Conservation (phyloP, 2,113 vertebrate genomes). For the Scomber colias region DNA sequence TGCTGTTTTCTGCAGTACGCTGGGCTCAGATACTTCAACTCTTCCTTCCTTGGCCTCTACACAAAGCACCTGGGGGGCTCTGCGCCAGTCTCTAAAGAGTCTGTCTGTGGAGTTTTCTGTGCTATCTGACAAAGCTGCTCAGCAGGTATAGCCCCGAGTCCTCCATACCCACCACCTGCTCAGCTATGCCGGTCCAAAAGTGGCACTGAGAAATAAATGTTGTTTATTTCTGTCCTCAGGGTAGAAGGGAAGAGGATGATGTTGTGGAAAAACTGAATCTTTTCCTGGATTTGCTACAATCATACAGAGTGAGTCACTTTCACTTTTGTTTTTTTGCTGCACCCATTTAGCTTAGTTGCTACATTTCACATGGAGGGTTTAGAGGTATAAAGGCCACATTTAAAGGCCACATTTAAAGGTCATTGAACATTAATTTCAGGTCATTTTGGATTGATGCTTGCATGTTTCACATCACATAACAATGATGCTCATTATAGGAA, state of each 20-base stretch:
- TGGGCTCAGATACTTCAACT: slow-evolving; percentile 91
- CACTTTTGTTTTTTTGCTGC: not conserved
- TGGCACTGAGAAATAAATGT: slow-evolving; percentile 22
- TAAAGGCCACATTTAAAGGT: no score
- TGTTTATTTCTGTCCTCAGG: slow-evolving; percentile 83
- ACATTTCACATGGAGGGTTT: no score
- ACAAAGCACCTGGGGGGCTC: slow-evolving; percentile 89
- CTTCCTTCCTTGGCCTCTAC: slow-evolving; percentile 90
- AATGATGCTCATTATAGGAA: not conserved
- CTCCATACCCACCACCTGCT: slow-evolving; percentile 22
- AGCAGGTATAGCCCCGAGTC: slow-evolving; percentile 87
- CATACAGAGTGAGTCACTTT: slow-evolving; percentile 91
- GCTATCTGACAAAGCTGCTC: slow-evolving; percentile 93
- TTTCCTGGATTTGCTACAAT: slow-evolving; percentile 97
- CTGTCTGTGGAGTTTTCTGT: slow-evolving; percentile 94
- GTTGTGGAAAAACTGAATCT: slow-evolving; percentile 98
- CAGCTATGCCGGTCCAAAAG: slow-evolving; percentile 14
- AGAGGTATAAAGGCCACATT: no score
- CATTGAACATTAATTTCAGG: not conserved
- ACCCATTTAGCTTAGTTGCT: not conserved
- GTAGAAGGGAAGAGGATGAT: slow-evolving; percentile 94
- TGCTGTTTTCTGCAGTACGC: slow-evolving; percentile 79
- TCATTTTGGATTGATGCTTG: slow-evolving; percentile 5
- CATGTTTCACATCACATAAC: not conserved
- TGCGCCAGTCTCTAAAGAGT: slow-evolving; percentile 93